Evolutionary conservation across 2,113 vertebrate genomes (phyloP).

Genomic region (Mormoops blainvillei): DNA sequence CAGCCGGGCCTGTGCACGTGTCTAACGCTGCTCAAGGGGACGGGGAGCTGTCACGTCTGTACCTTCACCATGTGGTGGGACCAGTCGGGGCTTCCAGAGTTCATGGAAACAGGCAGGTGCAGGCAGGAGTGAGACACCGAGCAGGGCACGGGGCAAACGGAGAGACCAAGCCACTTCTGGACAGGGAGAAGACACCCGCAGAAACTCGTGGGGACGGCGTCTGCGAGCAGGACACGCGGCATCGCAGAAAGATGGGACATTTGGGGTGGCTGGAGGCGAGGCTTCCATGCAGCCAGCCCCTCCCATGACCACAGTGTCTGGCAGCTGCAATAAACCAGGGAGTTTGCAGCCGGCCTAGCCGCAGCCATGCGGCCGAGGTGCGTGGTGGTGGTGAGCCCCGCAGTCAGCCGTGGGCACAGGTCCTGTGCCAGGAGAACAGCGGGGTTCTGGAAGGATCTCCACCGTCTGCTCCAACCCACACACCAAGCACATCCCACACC

Average conservation of each 20-base stretch:
- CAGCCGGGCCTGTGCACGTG: neutral
- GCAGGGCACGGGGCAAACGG: rapidly evolving
- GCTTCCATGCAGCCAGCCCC: rapidly evolving
- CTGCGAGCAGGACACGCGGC: rapidly evolving
- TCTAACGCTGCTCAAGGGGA: neutral
- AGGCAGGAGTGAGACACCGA: neutral
- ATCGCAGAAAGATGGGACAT: neutral
- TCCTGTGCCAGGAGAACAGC: neutral
- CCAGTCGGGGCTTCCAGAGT: neutral
- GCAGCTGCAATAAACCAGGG: neutral
- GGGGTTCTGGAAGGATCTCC: neutral
- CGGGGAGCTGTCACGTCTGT: neutral
- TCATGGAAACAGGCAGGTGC: neutral
- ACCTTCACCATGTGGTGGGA: neutral
- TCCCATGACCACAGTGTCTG: rapidly evolving
- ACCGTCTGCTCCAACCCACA: rapidly evolving
- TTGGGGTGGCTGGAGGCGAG: neutral
- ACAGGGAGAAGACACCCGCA: rapidly evolving
- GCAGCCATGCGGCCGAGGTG: rapidly evolving
- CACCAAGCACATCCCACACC: neutral
- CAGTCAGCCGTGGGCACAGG: neutral
- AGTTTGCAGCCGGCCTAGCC: rapidly evolving
- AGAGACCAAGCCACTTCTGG: neutral
- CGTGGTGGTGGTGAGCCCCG: too few relatives aligned
- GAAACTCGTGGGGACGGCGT: rapidly evolving